Percentiles rank a stretch among this genome's conserved stretches.
These are phyloP conservation scores for Acyrthosiphon pisum DNA, from an alignment of 1,140 invertebrate genomes.

Conservation along the genomic window DNA sequence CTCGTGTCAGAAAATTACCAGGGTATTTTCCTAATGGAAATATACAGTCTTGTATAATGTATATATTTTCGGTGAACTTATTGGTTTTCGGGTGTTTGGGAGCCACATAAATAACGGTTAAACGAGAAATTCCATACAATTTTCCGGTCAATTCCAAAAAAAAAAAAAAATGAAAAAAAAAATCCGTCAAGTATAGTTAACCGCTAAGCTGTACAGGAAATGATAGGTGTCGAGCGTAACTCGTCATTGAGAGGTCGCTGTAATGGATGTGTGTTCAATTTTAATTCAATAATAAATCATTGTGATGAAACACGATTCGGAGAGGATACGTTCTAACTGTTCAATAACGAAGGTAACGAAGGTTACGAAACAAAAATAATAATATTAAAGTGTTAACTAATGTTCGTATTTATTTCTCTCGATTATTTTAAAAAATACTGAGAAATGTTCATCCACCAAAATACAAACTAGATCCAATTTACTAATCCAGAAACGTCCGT, in stretches of 20 bases:
- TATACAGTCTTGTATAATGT: constrained; percentile 27
- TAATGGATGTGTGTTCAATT: neutral
- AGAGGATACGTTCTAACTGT: too few relatives aligned
- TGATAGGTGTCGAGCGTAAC: neutral
- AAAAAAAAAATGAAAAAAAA: neutral
- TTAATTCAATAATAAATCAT: neutral
- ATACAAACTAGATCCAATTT: neutral
- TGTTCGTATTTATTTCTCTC: neutral
- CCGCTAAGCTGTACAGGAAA: neutral
- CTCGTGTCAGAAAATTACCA: constrained; percentile 17
- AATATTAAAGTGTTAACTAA: neutral
- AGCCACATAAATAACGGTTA: constrained; percentile 26
- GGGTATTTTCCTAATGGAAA: neutral
- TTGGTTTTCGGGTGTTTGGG: constrained; percentile 13
- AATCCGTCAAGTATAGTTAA: neutral
- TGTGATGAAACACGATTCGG: too few relatives aligned
- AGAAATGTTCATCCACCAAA: neutral
- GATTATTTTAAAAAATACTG: neutral
- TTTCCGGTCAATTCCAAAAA: neutral
- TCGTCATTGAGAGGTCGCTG: neutral
- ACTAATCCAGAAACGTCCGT: neutral
- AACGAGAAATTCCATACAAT: neutral
- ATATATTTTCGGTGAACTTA: constrained; percentile 7
- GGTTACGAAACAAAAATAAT: neutral
- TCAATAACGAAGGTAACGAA: neutral